phyloP scores from a whole-genome alignment of 2,113 vertebrate species.

The Pluvianellus socialis region DNA sequence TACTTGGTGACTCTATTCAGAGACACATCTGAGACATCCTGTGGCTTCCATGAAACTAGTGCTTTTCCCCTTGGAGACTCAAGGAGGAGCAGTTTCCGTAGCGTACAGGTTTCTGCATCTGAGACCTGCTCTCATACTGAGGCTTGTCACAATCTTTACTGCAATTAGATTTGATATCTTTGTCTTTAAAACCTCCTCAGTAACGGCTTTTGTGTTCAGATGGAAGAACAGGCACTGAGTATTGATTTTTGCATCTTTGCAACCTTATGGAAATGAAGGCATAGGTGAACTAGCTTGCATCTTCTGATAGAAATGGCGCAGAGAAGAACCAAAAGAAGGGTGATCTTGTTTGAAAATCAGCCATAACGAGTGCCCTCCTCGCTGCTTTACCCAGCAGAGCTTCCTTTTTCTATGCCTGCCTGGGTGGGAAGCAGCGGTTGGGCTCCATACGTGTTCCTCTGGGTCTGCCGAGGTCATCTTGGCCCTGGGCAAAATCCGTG shows the following conservation, averaged over 20 bases:
- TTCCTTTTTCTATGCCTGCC: neutral
- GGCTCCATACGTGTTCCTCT: neutral
- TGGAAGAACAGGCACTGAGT: neutral
- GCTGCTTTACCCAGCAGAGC: neutral
- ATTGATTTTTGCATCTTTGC: neutral
- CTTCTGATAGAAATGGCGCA: neutral
- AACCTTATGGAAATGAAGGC: rapidly evolving
- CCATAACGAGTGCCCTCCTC: neutral
- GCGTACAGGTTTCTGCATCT: neutral
- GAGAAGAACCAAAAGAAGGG: no score
- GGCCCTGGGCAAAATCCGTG: neutral
- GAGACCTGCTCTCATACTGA: neutral
- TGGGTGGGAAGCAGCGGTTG: neutral
- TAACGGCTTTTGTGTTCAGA: neutral
- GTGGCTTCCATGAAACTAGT: neutral
- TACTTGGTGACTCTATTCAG: neutral
- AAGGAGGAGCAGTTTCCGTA: neutral
- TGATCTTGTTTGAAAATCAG: neutral
- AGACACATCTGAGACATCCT: neutral
- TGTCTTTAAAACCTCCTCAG: neutral
- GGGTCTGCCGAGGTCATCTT: neutral
- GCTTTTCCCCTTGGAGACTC: neutral
- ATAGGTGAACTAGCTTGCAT: neutral
- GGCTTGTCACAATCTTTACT: neutral
- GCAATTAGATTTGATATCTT: neutral